These are phyloP conservation scores for Linyphia triangularis DNA, from an alignment of 2,888 invertebrate genomes.

Conservation along the genomic window DNA sequence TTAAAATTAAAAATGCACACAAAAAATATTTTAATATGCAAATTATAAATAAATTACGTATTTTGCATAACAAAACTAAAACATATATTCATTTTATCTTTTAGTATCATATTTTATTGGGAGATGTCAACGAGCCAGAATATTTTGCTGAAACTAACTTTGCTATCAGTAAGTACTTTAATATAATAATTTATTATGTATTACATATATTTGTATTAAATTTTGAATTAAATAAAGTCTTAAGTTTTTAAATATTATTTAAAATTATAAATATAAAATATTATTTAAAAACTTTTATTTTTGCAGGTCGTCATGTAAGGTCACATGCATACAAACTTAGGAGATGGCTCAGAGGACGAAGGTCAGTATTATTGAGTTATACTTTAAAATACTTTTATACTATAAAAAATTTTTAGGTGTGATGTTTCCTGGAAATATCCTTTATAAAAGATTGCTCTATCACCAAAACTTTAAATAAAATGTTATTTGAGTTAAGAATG, in stretches of 20 bases:
- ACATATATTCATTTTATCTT: conserved; percentile 5
- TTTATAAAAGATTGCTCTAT: too few species aligned
- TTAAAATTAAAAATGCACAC: too few species aligned
- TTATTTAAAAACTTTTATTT: neutral
- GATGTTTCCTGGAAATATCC: too few species aligned
- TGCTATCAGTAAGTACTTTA: conserved; percentile 52
- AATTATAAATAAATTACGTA: too few species aligned
- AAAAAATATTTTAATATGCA: too few species aligned
- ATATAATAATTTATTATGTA: too few species aligned
- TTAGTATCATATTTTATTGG: conserved; percentile 57
- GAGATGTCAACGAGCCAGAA: conserved; percentile 56
- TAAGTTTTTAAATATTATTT: neutral
- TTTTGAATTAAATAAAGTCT: neutral
- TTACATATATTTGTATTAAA: too few species aligned
- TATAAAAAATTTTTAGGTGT: too few species aligned
- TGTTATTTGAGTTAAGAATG: too few species aligned
- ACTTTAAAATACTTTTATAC: too few species aligned
- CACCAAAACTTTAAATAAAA: too few species aligned
- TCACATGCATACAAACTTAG: conserved; percentile 49
- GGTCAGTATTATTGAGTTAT: conserved; percentile 32
- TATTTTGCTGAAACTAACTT: conserved; percentile 57
- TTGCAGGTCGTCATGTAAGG: conserved; percentile 46
- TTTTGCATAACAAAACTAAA: too few species aligned
- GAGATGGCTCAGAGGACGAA: conserved; percentile 54
- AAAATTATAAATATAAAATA: neutral